Evolutionary conservation across 2,888 invertebrate species (phyloP), one percentile per base, ranked within the genome.

Genomic region (Lymantria monacha): DNA sequence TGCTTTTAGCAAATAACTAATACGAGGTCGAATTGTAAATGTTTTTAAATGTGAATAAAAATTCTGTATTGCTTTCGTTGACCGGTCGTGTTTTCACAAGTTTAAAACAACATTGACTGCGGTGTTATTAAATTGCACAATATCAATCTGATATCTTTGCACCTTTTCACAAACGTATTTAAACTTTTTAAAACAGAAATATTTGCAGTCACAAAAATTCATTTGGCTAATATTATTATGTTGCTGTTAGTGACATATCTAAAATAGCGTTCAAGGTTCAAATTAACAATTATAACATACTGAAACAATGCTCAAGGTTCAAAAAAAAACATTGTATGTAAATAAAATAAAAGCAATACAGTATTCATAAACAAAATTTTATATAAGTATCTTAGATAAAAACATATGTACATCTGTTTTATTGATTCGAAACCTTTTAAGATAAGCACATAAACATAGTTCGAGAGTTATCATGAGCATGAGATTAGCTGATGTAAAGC

Each of bases 401-500:
- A 73, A 22, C n/a, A n/a, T n/a, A 74, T 63, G 71, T 66, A 76
- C 74, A 76, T 81, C 74, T 79, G 74, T 76, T 79, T 74, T 69
- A 76, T 75, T 69, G 66, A 70, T 54, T 67, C 59, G 54, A 66
- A 61, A 61, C 56, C 69, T 63, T 63, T 67, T 65, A 63, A 74
- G 70, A 73, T 73, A 69, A 67, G 59, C 70, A 76, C 74, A 76
- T 69, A 79, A 74, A 76, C 76, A 76, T 63, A 66, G 59, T 61
- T 72, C 67, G 64, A 76, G 75, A 79, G 74, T 73, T 79, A 81
- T 80, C 74, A 69, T 67, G 69, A 72, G 69, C 70, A 75, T 61
- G 70, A 69, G 64, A 72, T 76, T 70, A 74, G 74, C 66, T 83
- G 84, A 87, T 83, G 73, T 78, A 81, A 82, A 84, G 73, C 84